phyloP scores from a whole-genome alignment of 2,888 invertebrate species.

The Hecatera dysodea region DNA sequence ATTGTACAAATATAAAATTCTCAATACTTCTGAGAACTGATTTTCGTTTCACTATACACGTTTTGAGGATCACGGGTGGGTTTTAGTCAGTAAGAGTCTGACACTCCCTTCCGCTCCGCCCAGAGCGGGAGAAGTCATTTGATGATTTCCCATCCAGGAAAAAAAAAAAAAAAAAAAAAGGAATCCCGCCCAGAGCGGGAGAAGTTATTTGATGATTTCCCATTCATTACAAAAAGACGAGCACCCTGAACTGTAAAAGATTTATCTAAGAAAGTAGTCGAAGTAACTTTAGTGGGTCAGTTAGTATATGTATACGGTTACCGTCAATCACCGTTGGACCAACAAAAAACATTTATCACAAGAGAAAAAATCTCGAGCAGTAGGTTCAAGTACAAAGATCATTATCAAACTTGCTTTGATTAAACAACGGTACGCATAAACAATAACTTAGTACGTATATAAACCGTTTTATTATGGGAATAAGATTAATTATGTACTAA shows the following conservation, averaged over 20 bases:
- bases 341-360: constrained; percentile 27
- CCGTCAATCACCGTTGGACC: background rate
- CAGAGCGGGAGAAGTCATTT: too few relatives aligned
- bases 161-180: too few relatives aligned
- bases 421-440: constrained; percentile 41
- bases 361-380: constrained; percentile 19
- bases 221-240: too few relatives aligned
- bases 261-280: too few relatives aligned
- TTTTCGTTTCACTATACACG: too few relatives aligned
- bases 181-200: too few relatives aligned
- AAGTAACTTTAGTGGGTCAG: background rate
- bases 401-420: constrained; percentile 40
- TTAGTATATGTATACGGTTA: background rate
- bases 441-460: constrained; percentile 50
- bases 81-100: too few relatives aligned
- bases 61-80: background rate
- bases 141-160: too few relatives aligned
- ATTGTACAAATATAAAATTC: constrained; percentile 18
- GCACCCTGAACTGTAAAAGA: too few relatives aligned
- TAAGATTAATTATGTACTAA: constrained; percentile 49
- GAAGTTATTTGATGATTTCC: too few relatives aligned
- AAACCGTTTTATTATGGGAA: constrained; percentile 64
- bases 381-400: constrained; percentile 36
- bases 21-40: constrained; percentile 21
- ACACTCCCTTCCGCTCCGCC: too few relatives aligned